phyloP scores from a whole-genome alignment of 2,113 vertebrate genomes.

The Ptilorrhoa leucosticta region DNA sequence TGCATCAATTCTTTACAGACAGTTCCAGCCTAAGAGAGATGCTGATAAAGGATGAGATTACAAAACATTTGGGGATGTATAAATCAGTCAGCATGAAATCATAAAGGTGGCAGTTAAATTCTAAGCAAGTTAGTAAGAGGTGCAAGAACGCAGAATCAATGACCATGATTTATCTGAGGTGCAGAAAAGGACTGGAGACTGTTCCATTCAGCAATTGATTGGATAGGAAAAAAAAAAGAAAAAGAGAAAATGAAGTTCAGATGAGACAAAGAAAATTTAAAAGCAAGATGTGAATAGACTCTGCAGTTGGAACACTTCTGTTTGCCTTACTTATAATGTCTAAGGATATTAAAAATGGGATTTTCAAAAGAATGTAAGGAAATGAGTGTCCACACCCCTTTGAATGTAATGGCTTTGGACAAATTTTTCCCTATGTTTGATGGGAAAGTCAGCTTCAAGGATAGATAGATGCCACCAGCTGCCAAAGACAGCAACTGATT shows the following conservation, averaged over 20 bases:
- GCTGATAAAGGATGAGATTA: slow-evolving; percentile 44
- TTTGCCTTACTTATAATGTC: slow-evolving; percentile 5
- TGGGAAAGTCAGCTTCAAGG: background rate
- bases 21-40: background rate
- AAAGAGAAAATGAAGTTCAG: slow-evolving; percentile 31
- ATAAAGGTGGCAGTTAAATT: slow-evolving; percentile 52
- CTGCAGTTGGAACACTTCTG: slow-evolving; percentile 18
- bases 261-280: slow-evolving; percentile 45
- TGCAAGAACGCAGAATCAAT: slow-evolving; percentile 56
- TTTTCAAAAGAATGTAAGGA: slow-evolving; percentile 29
- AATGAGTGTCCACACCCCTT: slow-evolving; percentile 2
- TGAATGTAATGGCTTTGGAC: background rate
- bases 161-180: slow-evolving; percentile 39
- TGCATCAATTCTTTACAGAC: slow-evolving; percentile 26
- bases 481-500: slow-evolving; percentile 25
- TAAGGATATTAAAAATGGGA: slow-evolving; percentile 27
- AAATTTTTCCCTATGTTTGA: background rate
- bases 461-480: slow-evolving; percentile 33
- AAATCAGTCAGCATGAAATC: slow-evolving; percentile 52
- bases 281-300: background rate
- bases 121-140: slow-evolving; percentile 49
- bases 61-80: slow-evolving; percentile 40
- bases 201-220: slow-evolving; percentile 36
- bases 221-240: background rate
- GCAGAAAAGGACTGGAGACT: slow-evolving; percentile 41